Percentiles rank a stretch among this genome's conserved stretches.
Evolutionary conservation across 1,140 invertebrate species (phyloP).

Genomic region (Drosophila erecta): DNA sequence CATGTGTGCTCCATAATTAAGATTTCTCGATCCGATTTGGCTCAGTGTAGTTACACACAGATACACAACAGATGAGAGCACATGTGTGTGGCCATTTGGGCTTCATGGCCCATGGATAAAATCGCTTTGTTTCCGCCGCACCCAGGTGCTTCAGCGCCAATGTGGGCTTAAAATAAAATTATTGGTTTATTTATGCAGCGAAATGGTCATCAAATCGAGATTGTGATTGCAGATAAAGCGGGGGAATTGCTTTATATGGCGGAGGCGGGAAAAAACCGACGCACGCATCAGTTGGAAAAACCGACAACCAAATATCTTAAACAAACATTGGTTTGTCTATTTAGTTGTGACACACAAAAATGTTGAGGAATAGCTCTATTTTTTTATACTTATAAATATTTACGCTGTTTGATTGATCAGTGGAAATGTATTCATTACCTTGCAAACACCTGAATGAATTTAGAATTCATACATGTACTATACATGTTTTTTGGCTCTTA

Average conservation of each 20-base stretch:
- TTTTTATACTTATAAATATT: background rate
- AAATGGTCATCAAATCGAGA: conserved; percentile 73
- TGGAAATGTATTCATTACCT: background rate
- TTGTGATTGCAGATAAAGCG: conserved; percentile 58
- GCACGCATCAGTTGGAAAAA: background rate
- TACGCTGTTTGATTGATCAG: background rate
- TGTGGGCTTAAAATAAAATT: conserved; percentile 74
- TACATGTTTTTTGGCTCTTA: background rate
- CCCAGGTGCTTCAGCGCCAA: conserved; percentile 37
- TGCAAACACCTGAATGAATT: background rate
- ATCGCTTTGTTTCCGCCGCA: conserved; percentile 38
- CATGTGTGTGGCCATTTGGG: conserved; percentile 44
- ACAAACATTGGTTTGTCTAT: too few species aligned
- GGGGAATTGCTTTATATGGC: conserved; percentile 19
- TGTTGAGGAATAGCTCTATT: background rate
- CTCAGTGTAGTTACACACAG: conserved; percentile 10
- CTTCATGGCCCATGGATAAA: conserved; percentile 48
- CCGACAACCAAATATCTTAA: background rate
- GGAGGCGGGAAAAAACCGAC: conserved; percentile 3
- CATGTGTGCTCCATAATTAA: too few species aligned
- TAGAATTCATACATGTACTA: background rate
- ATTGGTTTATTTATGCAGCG: conserved; percentile 75
- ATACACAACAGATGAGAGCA: conserved; percentile 9
- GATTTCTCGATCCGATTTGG: background rate
- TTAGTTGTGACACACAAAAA: background rate